phyloP scores from a whole-genome alignment of 2,797 vertebrate genomes.

The Pangasius macronema region DNA sequence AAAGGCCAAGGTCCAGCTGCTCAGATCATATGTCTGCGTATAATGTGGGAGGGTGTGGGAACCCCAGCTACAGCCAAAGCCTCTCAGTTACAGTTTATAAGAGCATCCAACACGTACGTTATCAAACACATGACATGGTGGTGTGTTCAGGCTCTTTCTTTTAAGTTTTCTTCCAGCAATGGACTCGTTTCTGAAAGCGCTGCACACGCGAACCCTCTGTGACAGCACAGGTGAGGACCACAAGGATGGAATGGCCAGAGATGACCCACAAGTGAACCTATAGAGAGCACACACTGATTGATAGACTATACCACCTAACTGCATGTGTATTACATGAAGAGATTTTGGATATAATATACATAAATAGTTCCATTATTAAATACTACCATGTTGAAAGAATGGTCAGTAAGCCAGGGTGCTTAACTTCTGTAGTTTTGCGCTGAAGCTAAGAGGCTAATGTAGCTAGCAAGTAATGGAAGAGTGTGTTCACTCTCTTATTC shows the following conservation, averaged over 20 bases:
- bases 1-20: slow-evolving; percentile 70
- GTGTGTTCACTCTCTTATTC: neutral
- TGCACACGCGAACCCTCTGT: slow-evolving; percentile 56
- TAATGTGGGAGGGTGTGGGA: slow-evolving; percentile 36
- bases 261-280: neutral
- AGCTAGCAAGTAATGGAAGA: neutral
- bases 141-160: slow-evolving; percentile 23
- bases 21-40: slow-evolving; percentile 73
- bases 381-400: neutral
- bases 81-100: slow-evolving; percentile 64
- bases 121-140: slow-evolving; percentile 11
- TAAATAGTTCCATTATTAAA: neutral
- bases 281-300: neutral
- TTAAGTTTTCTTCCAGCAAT: slow-evolving; percentile 52
- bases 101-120: slow-evolving; percentile 44
- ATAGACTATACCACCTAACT: neutral
- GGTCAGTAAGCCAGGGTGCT: neutral
- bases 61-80: slow-evolving; percentile 49
- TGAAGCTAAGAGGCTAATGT: neutral
- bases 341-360: neutral
- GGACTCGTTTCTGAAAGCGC: slow-evolving; percentile 65
- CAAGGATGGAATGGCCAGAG: neutral
- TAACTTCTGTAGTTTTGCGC: neutral
- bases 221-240: slow-evolving; percentile 74
- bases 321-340: neutral